These are phyloP conservation scores for Hedychridium roseum DNA, from an alignment of 2,888 invertebrate species.

Conservation along the genomic window DNA sequence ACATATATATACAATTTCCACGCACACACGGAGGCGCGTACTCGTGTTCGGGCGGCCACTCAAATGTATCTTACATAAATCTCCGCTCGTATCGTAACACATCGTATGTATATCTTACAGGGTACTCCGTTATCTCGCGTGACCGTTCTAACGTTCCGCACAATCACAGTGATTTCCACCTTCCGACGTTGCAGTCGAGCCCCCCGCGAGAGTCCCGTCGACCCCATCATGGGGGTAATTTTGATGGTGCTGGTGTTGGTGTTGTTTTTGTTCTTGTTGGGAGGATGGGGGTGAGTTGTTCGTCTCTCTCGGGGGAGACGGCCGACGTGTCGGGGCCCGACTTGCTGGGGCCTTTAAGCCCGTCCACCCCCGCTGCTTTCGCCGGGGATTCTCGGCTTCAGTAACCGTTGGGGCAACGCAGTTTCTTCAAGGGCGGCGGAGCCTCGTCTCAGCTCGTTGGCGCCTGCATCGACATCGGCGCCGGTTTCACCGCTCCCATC, in stretches of 20 bases:
- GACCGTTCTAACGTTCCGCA: slow-evolving; percentile 19
- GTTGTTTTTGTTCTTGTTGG: too few relatives aligned
- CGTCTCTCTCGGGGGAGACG: too few relatives aligned
- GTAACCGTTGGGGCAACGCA: slow-evolving; percentile 61
- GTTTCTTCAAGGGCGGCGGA: slow-evolving; percentile 58
- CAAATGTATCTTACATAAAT: slow-evolving; percentile 54
- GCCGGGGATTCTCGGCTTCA: slow-evolving; percentile 46
- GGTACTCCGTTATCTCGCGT: slow-evolving; percentile 2
- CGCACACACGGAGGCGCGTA: slow-evolving; percentile 12
- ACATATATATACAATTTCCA: slow-evolving; percentile 47
- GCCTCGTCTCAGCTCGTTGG: slow-evolving; percentile 64
- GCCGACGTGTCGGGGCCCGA: too few relatives aligned
- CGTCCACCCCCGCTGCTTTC: too few relatives aligned
- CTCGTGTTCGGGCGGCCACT: slow-evolving; percentile 13
- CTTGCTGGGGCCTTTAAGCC: too few relatives aligned
- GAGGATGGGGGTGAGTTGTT: too few relatives aligned
- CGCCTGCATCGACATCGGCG: slow-evolving; percentile 62
- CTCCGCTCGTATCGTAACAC: slow-evolving; percentile 14
- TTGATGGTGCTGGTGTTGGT: too few relatives aligned
- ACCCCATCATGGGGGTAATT: too few relatives aligned
- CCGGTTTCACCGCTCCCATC: slow-evolving; percentile 56
- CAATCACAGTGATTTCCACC: slow-evolving; percentile 41
- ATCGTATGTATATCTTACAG: not conserved
- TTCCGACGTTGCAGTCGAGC: slow-evolving; percentile 6
- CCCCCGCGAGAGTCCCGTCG: too few relatives aligned